phyloP scores from a whole-genome alignment of 2,888 invertebrate species.

The Ptychoptera contaminata region DNA sequence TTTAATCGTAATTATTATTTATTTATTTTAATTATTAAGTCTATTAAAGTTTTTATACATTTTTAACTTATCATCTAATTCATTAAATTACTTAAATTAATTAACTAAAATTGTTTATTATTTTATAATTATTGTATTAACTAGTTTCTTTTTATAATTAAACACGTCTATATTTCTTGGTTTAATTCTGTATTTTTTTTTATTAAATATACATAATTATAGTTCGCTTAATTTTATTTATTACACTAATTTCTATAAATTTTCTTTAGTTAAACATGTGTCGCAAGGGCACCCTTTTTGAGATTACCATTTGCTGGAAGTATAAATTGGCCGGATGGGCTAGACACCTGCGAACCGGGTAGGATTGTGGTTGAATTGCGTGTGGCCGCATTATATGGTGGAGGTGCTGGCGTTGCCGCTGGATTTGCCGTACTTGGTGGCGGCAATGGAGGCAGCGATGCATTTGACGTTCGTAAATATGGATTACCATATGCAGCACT shows the following conservation, averaged over 20 bases:
- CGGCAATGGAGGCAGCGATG: constrained; percentile 34
- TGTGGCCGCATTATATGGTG: constrained; percentile 44
- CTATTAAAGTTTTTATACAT: no score
- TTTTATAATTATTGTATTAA: not conserved
- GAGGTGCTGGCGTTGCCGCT: constrained; percentile 65
- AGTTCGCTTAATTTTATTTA: not conserved
- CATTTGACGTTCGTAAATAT: constrained; percentile 56
- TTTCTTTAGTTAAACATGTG: constrained; percentile 36
- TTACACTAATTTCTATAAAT: not conserved
- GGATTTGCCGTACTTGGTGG: constrained; percentile 55
- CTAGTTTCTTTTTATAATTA: not conserved
- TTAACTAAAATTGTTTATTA: not conserved
- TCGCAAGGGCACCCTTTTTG: constrained; percentile 37
- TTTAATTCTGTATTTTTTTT: not conserved
- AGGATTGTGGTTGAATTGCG: constrained; percentile 15
- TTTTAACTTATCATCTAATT: no score
- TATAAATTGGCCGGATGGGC: constrained; percentile 32
- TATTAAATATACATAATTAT: not conserved
- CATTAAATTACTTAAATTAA: not conserved
- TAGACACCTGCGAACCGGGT: constrained; percentile 29
- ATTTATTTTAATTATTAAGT: not conserved
- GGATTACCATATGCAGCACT: constrained; percentile 85
- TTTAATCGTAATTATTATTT: no score
- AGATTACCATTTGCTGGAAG: constrained; percentile 30
- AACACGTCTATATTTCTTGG: not conserved